Base-by-base conservation (phyloP, 2,797 vertebrate species). In the Taeniopygia guttata region DNA sequence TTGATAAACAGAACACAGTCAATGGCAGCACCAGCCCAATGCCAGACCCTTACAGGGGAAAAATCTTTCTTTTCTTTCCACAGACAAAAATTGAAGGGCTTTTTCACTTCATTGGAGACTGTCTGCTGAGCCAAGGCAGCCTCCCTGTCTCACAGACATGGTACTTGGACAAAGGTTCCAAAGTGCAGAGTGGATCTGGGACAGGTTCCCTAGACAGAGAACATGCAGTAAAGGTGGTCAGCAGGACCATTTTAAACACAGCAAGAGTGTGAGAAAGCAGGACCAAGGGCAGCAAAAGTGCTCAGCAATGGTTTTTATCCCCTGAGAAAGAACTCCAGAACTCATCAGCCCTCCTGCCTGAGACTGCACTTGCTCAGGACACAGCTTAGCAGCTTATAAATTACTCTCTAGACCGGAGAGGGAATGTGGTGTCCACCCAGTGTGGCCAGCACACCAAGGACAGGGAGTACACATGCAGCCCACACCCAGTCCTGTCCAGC, bases 1-100 rank as follows among this genome's bases (percentile, higher is more conserved):
- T 88, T 69, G 88, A 88, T 84, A 94, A 78, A 92, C 22, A 89
- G 66, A 94, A 89, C 43, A 72, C 16, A 72, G 59, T 66, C 64
- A 77, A 16, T 43, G 60, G 63, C 48, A 85, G 79, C 59, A 75
- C 16, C 34, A 94, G 82, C 17, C 22, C 51, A 77, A 3, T n/a
- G 84, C 76, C 89, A 95, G 82, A 74, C 10, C 46, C 62, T 92
- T 66, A 46, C 12, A 58, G 49, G 36, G 43, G 80, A 94, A 95
- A 87, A 80, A 54, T 30, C 38, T 81, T 49, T 74, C 56, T 36
- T 70, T 87, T 94, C 48, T 87, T 90, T 80, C 32, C 51, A 46
- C 2, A 6, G 63, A 75, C 77, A 87, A 66, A 86, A 93, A 73
- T 1, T 16, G 38, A 72, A 87, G 78, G 45, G 36, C 52, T 84